phyloP scores from a whole-genome alignment of 64 coral and sea anemone species.

The Acropora tenuis region DNA sequence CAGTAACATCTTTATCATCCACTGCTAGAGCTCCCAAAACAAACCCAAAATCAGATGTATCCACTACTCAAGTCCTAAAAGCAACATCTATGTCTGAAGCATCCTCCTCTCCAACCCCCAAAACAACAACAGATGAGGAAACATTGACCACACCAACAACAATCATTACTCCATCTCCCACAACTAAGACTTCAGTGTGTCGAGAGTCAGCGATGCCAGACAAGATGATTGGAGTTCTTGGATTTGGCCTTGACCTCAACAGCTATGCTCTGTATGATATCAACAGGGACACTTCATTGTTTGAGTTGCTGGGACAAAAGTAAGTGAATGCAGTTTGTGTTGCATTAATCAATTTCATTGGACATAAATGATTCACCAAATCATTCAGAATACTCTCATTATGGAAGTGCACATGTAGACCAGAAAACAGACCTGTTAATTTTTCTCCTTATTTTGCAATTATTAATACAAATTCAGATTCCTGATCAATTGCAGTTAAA shows the following conservation, averaged over 20 bases:
- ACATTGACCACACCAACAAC: neutral
- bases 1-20: neutral
- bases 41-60: neutral
- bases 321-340: neutral
- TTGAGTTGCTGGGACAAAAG: neutral
- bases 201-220: neutral
- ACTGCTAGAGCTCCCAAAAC: neutral
- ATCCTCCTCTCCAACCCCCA: neutral
- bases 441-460: too few species aligned
- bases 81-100: neutral
- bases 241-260: constrained; percentile 48
- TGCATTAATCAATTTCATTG: too few species aligned
- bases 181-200: constrained; percentile 18
- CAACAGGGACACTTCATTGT: neutral
- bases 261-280: constrained; percentile 46
- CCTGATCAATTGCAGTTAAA: too few species aligned
- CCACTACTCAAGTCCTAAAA: neutral
- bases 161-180: neutral
- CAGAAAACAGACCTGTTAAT: too few species aligned
- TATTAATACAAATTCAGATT: too few species aligned
- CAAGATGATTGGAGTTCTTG: neutral
- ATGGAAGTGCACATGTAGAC: too few species aligned
- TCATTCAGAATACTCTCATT: too few species aligned
- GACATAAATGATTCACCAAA: too few species aligned
- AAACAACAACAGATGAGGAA: constrained; percentile 2